These are phyloP conservation scores for Calephelis virginiensis DNA, from an alignment of 1,140 invertebrate genomes.

Conservation along the genomic window DNA sequence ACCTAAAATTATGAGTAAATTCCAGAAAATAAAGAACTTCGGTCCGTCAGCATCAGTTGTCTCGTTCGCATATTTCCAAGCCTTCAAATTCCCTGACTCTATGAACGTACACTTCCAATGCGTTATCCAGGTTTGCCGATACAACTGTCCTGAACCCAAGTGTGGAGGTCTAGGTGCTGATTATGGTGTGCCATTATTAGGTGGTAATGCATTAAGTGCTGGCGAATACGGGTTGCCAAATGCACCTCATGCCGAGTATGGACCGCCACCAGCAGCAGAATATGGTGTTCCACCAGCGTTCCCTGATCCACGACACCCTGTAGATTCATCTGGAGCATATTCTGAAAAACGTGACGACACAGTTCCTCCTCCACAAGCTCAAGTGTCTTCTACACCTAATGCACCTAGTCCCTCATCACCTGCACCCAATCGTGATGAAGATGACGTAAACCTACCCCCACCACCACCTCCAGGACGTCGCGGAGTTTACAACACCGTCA, in stretches of 20 bases:
- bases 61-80: conserved; percentile 97
- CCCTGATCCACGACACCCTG: conserved; percentile 90
- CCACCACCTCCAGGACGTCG: conserved; percentile 88
- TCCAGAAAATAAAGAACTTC: conserved; percentile 98
- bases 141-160: conserved; percentile 95
- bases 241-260: conserved; percentile 84
- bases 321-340: conserved; percentile 88
- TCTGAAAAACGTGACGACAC: conserved; percentile 89
- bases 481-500: conserved; percentile 88
- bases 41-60: conserved; percentile 95
- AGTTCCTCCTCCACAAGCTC: conserved; percentile 87
- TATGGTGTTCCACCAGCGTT: conserved; percentile 88
- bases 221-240: conserved; percentile 85
- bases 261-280: conserved; percentile 80
- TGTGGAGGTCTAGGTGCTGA: conserved; percentile 85
- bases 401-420: conserved; percentile 83
- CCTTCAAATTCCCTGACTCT: conserved; percentile 97
- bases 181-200: conserved; percentile 84
- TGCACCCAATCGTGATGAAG: conserved; percentile 74
- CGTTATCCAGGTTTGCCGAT: conserved; percentile 95
- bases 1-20: conserved; percentile 96
- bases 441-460: conserved; percentile 85
- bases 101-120: conserved; percentile 99
- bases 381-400: conserved; percentile 83
- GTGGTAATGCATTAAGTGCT: conserved; percentile 77